Evolutionary conservation across 2,888 invertebrate species (phyloP).

Genomic region (Hirtodrosophila trivittata): DNA sequence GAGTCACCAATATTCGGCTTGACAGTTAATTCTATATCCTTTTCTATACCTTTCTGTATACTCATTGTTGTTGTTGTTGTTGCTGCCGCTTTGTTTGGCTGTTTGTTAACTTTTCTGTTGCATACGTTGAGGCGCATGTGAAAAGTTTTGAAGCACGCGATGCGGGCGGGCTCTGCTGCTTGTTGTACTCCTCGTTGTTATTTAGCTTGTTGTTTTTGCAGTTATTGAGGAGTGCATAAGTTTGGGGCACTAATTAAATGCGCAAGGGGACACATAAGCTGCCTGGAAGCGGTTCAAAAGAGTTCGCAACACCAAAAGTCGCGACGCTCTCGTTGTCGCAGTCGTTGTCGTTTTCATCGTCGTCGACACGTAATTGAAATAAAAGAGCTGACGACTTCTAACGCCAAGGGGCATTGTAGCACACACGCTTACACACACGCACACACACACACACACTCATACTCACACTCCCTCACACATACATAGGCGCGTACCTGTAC

Average conservation of each 20-base stretch:
- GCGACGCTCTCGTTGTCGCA: neutral
- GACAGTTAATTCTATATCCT: too few species aligned
- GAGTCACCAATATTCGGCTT: too few species aligned
- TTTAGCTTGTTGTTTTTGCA: slow-evolving; percentile 17
- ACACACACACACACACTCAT: neutral
- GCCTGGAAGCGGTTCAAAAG: slow-evolving; percentile 17
- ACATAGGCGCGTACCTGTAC: slow-evolving; percentile 4
- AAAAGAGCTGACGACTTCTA: slow-evolving; percentile 40
- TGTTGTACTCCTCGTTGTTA: slow-evolving; percentile 1
- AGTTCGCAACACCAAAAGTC: slow-evolving; percentile 13
- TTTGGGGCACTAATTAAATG: slow-evolving; percentile 52
- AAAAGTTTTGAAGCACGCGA: too few species aligned
- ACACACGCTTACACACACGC: slow-evolving; percentile 3
- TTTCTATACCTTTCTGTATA: neutral
- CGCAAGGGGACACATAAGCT: slow-evolving; percentile 22
- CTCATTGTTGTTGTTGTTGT: too few species aligned
- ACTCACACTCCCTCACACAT: neutral
- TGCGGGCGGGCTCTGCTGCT: neutral
- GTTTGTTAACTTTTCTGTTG: too few species aligned
- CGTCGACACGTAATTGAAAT: slow-evolving; percentile 56
- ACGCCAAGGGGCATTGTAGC: slow-evolving; percentile 16
- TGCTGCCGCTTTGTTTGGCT: too few species aligned
- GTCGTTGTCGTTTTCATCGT: slow-evolving; percentile 2
- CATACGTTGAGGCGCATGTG: neutral
- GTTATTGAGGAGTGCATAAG: slow-evolving; percentile 33